phyloP scores from a whole-genome alignment of 2,113 vertebrate species.

The Cisticola juncidis region DNA sequence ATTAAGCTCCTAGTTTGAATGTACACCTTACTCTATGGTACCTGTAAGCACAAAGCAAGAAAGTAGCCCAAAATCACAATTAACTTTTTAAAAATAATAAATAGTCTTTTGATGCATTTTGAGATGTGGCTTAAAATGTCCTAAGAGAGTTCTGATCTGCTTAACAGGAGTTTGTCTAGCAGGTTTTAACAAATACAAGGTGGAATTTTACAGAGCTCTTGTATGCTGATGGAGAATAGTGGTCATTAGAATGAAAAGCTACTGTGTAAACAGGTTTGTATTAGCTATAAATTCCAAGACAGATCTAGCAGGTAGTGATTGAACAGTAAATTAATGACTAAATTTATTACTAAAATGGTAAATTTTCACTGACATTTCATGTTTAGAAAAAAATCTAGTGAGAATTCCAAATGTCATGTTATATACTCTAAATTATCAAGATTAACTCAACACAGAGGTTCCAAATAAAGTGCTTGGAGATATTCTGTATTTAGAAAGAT shows the following conservation, averaged over 20 bases:
- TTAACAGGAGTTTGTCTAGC: slow-evolving; percentile 13
- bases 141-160: not conserved
- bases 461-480: not conserved
- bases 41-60: not conserved
- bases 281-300: slow-evolving; percentile 23
- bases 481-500: not conserved
- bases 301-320: not conserved
- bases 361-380: slow-evolving; percentile 1
- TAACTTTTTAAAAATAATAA: not conserved
- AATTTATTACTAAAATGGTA: not conserved
- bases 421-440: not conserved
- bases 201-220: not conserved
- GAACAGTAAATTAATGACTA: slow-evolving; percentile 10
- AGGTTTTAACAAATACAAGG: not conserved
- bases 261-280: not conserved
- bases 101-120: not conserved
- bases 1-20: not conserved
- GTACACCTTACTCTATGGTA: not conserved
- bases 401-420: not conserved
- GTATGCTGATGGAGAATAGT: not conserved
- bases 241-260: not conserved
- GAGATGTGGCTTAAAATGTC: not conserved
- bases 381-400: not conserved
- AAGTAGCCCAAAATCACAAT: not conserved
- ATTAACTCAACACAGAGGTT: not conserved